phyloP scores from a whole-genome alignment of 1,140 invertebrate species.

The Pomacea maculata region DNA sequence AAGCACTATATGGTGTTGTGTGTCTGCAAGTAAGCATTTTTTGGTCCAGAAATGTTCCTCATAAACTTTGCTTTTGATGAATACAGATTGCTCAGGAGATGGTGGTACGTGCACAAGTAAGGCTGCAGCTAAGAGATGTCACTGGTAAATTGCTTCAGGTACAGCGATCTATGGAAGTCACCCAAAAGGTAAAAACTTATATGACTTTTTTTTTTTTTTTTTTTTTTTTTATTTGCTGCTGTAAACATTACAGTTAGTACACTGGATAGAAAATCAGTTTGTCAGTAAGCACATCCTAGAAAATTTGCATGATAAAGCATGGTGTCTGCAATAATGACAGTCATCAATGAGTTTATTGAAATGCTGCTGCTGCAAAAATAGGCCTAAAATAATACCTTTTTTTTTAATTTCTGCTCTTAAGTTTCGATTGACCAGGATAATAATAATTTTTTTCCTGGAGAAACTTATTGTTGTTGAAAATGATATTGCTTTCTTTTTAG shows the following conservation, averaged over 20 bases:
- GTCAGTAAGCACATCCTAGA: background rate
- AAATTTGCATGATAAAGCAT: background rate
- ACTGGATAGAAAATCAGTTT: background rate
- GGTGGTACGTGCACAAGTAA: slow-evolving; percentile 73
- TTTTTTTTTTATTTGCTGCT: background rate
- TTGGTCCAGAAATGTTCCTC: no score
- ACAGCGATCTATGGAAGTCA: slow-evolving; percentile 73
- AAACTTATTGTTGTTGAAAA: no score
- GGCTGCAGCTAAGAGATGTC: slow-evolving; percentile 73
- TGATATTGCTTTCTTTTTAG: slow-evolving; percentile 32
- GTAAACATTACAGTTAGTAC: background rate
- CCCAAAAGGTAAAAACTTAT: slow-evolving; percentile 65
- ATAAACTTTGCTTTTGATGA: background rate
- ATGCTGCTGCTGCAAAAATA: no score
- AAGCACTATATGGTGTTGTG: background rate
- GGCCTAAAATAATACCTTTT: no score
- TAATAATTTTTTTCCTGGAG: no score
- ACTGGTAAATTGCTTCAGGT: slow-evolving; percentile 72
- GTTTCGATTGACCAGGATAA: no score
- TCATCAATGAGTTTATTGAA: no score
- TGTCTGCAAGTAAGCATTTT: background rate
- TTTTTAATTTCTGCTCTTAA: no score
- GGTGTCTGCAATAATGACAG: no score
- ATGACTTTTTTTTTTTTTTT: background rate
- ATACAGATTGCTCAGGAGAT: slow-evolving; percentile 61